Percentiles rank a stretch among this genome's conserved stretches.
phyloP scores from a whole-genome alignment of 2,797 vertebrate genomes.

The Synanceia verrucosa region DNA sequence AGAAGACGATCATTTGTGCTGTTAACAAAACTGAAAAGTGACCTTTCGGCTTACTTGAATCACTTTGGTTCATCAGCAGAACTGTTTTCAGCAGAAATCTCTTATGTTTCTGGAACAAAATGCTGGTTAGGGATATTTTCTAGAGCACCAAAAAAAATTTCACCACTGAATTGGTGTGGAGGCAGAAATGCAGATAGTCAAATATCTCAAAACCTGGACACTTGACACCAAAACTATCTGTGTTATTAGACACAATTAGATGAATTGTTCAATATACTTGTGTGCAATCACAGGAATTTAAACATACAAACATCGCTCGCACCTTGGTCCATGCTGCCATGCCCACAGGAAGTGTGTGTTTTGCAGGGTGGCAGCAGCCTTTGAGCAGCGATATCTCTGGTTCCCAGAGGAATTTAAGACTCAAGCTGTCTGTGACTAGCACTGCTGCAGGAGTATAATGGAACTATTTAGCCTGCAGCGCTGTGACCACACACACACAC shows the following conservation, averaged over 20 bases:
- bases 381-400: conserved; percentile 67
- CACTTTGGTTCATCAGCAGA: not conserved
- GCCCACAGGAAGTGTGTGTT: conserved; percentile 38
- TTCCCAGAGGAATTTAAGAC: conserved; percentile 66
- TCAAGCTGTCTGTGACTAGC: conserved; percentile 64
- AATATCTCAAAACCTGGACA: not conserved
- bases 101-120: not conserved
- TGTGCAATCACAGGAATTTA: conserved; percentile 39
- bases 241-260: not conserved
- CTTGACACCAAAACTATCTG: not conserved
- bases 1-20: too few relatives aligned
- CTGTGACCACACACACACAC: conserved; percentile 48
- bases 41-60: not conserved
- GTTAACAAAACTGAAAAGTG: not conserved
- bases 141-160: not conserved
- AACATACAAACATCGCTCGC: conserved; percentile 43
- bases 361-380: conserved; percentile 48
- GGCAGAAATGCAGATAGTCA: not conserved
- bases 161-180: not conserved
- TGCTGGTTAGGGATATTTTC: not conserved
- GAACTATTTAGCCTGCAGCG: conserved; percentile 75
- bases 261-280: not conserved
- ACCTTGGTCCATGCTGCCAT: conserved; percentile 41
- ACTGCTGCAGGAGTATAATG: conserved; percentile 71
- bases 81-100: not conserved